Evolutionary conservation across 2,888 invertebrate genomes (phyloP).

Genomic region (Agrilus mali): DNA sequence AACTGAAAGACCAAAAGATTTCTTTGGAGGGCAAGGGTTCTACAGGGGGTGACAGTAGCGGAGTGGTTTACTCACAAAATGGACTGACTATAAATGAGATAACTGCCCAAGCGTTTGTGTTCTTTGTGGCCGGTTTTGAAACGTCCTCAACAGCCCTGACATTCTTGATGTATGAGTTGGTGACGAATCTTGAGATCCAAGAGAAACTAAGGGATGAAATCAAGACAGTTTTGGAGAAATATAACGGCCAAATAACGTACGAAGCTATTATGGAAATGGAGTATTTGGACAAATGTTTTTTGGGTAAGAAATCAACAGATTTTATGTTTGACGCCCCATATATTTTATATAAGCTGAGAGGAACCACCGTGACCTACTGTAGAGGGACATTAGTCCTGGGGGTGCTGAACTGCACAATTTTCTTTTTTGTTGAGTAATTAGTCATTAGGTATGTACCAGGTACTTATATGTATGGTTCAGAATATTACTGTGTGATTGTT

Average conservation of each 20-base stretch:
- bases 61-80: too few species aligned
- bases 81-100: constrained; percentile 31
- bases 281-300: constrained; percentile 35
- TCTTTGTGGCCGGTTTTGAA: constrained; percentile 39
- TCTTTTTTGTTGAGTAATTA: too few species aligned
- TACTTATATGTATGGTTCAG: too few species aligned
- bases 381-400: too few species aligned
- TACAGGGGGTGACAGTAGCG: too few species aligned
- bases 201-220: constrained; percentile 32
- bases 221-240: constrained; percentile 22
- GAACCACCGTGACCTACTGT: too few species aligned
- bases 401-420: too few species aligned
- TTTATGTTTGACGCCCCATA: too few species aligned
- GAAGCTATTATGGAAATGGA: constrained; percentile 35
- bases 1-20: neutral
- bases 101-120: constrained; percentile 38
- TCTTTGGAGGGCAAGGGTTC: too few species aligned
- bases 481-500: too few species aligned
- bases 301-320: constrained; percentile 13
- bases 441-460: too few species aligned
- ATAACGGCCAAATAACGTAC: constrained; percentile 32
- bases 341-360: too few species aligned
- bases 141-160: constrained; percentile 35
- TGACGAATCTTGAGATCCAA: constrained; percentile 34
- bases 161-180: constrained; percentile 37